These are phyloP conservation scores for Recurvirostra avosetta DNA, from an alignment of 2,113 vertebrate genomes.

Conservation along the genomic window DNA sequence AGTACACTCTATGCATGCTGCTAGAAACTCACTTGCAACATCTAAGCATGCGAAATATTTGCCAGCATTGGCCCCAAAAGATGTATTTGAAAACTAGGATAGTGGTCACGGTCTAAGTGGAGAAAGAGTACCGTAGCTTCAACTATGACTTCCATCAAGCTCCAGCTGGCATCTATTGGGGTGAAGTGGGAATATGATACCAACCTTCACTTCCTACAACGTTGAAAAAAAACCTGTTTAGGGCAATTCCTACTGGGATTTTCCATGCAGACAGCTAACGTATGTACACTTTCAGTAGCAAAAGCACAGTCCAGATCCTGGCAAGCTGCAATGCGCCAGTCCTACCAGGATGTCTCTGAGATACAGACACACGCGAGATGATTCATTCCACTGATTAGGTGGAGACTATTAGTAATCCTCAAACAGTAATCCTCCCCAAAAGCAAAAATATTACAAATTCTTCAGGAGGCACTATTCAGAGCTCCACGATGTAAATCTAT, in stretches of 20 bases:
- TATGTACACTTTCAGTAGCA: not conserved
- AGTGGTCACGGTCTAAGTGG: not conserved
- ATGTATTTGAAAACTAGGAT: not conserved
- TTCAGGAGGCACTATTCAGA: not conserved
- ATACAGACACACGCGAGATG: fast-evolving
- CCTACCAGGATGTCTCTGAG: not conserved
- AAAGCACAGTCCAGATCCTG: not conserved
- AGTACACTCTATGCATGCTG: not conserved
- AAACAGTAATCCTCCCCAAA: not conserved
- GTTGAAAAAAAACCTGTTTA: not conserved
- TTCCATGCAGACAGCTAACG: not conserved
- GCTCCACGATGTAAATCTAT: not conserved
- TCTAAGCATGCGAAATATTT: not conserved
- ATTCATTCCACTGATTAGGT: not conserved
- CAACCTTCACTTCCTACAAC: not conserved
- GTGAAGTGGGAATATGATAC: not conserved
- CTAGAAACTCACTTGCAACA: not conserved
- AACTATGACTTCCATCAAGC: not conserved
- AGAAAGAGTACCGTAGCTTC: not conserved
- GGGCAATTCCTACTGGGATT: not conserved
- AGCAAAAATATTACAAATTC: not conserved
- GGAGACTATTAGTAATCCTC: not conserved
- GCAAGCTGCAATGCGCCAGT: not conserved
- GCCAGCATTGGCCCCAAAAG: not conserved
- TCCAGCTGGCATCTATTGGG: not conserved